A percentile compares a stretch with the other conserved stretches of the same genome.
phyloP scores from a whole-genome alignment of 2,113 vertebrate genomes.

The Cervus canadensis region DNA sequence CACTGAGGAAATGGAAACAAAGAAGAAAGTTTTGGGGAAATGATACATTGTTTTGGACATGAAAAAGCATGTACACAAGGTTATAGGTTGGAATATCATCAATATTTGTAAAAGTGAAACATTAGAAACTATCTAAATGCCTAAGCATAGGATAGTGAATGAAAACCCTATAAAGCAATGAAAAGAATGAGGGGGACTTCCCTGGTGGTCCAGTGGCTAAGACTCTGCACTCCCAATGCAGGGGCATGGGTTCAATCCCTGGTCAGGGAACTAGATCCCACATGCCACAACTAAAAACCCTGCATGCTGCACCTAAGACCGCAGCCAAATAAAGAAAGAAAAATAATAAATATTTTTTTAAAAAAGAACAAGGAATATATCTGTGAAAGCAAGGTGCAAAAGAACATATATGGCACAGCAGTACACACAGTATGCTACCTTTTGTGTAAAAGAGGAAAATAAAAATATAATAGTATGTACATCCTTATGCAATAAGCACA shows the following conservation, averaged over 20 bases:
- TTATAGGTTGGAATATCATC: not conserved
- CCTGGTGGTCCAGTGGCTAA: not conserved
- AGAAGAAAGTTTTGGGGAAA: not conserved
- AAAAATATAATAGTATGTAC: not conserved
- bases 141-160: not conserved
- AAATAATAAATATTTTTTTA: not conserved
- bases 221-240: not conserved
- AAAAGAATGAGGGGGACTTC: not conserved
- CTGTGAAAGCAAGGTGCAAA: slow-evolving; percentile 4
- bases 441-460: not conserved
- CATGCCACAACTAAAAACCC: not conserved
- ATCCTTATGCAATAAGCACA: not conserved
- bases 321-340: not conserved
- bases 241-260: not conserved
- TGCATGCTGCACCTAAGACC: not conserved
- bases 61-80: not conserved
- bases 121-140: not conserved
- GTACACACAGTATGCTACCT: not conserved
- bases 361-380: not conserved
- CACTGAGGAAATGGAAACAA: not conserved
- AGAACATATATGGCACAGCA: not conserved
- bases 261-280: not conserved
- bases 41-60: not conserved
- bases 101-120: not conserved
- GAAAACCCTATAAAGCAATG: not conserved